Evolutionary conservation across 2,888 invertebrate genomes (phyloP).

Genomic region (Tricholauxania praeusta): DNA sequence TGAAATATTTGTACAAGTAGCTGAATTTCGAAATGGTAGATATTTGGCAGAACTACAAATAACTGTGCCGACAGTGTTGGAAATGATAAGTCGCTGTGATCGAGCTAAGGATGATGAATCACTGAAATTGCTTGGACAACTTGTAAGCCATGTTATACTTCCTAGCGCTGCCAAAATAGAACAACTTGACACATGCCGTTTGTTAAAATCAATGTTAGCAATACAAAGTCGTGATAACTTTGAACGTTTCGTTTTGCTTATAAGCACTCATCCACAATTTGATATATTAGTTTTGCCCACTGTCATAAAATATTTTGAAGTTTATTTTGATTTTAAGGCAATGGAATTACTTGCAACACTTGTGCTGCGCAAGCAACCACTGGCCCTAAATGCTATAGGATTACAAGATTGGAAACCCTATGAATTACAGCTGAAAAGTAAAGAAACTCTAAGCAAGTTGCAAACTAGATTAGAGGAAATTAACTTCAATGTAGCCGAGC

Average conservation of each 20-base stretch:
- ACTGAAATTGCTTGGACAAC: slow-evolving; percentile 49
- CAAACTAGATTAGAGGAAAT: slow-evolving; percentile 51
- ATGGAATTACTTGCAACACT: slow-evolving; percentile 76
- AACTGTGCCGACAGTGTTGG: slow-evolving; percentile 72
- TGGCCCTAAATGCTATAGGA: slow-evolving; percentile 73
- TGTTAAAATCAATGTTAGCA: slow-evolving; percentile 75
- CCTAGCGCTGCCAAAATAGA: slow-evolving; percentile 75
- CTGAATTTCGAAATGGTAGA: slow-evolving; percentile 75
- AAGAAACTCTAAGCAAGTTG: slow-evolving; percentile 55
- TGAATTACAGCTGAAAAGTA: slow-evolving; percentile 71
- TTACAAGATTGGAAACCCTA: slow-evolving; percentile 77
- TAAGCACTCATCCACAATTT: slow-evolving; percentile 77
- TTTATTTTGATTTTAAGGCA: slow-evolving; percentile 70
- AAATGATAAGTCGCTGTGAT: slow-evolving; percentile 51
- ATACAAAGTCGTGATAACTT: slow-evolving; percentile 72
- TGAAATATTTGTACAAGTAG: slow-evolving; percentile 72
- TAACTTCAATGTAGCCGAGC: slow-evolving; percentile 39
- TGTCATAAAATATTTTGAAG: slow-evolving; percentile 73
- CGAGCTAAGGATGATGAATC: slow-evolving; percentile 32
- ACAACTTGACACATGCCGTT: slow-evolving; percentile 80
- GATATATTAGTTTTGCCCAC: slow-evolving; percentile 79
- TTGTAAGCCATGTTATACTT: slow-evolving; percentile 73
- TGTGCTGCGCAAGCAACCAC: slow-evolving; percentile 75
- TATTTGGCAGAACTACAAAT: slow-evolving; percentile 73
- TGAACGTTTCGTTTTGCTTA: slow-evolving; percentile 76